phyloP scores from a whole-genome alignment of 2,113 vertebrate genomes.

The pig (Sus scrofa) region DNA sequence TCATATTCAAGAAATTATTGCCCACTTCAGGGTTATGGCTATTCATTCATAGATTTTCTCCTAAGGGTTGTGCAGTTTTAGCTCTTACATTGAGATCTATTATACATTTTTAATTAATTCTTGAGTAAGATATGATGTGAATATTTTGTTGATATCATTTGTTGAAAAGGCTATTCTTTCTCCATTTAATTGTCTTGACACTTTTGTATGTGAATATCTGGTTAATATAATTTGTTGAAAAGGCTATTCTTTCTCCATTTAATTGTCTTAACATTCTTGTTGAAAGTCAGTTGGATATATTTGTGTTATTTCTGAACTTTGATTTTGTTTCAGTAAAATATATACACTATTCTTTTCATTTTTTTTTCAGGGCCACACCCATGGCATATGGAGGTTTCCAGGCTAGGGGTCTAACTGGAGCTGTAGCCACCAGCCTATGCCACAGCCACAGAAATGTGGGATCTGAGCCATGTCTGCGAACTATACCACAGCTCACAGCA shows the following conservation, averaged over 20 bases:
- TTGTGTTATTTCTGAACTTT: not conserved
- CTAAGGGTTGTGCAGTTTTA: not conserved
- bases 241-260: not conserved
- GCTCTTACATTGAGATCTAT: not conserved
- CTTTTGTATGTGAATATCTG: not conserved
- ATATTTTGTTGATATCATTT: not conserved
- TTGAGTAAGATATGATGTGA: not conserved
- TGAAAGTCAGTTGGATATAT: not conserved
- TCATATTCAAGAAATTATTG: not conserved
- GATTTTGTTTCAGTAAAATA: not conserved
- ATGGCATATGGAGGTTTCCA: too few relatives aligned
- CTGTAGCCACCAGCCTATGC: too few relatives aligned
- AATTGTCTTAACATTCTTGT: not conserved
- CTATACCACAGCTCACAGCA: too few relatives aligned
- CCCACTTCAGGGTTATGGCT: not conserved
- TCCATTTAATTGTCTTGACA: not conserved
- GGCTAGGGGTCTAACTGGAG: too few relatives aligned
- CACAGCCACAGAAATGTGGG: too few relatives aligned
- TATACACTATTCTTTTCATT: too few relatives aligned
- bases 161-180: not conserved
- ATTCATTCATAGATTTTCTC: not conserved
- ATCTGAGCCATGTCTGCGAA: too few relatives aligned
- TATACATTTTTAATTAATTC: not conserved
- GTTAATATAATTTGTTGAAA: not conserved
- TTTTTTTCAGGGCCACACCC: too few relatives aligned